Evolutionary conservation across 2,113 vertebrate genomes (phyloP).

Genomic region (Plotosus lineatus): DNA sequence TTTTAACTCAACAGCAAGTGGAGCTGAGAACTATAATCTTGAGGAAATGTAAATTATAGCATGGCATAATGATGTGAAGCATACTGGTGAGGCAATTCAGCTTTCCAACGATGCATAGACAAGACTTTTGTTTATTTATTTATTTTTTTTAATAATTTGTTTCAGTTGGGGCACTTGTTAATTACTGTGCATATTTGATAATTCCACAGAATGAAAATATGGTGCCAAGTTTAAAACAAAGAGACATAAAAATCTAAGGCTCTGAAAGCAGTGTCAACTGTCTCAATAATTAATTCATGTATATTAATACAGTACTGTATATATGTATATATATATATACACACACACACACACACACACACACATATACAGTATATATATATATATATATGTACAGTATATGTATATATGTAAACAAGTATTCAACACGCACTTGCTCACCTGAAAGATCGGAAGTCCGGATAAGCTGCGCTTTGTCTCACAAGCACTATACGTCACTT

Average conservation of each 20-base stretch:
- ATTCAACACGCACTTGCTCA: too few relatives aligned
- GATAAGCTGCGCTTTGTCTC: too few relatives aligned
- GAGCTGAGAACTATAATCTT: neutral
- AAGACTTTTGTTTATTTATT: neutral
- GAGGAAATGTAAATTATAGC: neutral
- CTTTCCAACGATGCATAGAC: neutral
- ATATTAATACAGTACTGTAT: too few relatives aligned
- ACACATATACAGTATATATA: too few relatives aligned
- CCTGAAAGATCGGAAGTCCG: too few relatives aligned
- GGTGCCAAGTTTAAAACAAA: neutral
- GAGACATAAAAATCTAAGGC: neutral
- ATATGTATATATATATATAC: too few relatives aligned
- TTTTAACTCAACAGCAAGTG: neutral
- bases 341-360: too few relatives aligned
- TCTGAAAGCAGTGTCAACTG: neutral
- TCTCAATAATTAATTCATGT: too few relatives aligned
- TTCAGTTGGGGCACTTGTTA: neutral
- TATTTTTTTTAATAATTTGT: neutral
- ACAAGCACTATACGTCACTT: too few relatives aligned
- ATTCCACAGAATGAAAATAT: neutral
- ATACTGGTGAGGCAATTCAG: neutral
- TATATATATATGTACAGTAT: too few relatives aligned
- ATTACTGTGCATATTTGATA: neutral
- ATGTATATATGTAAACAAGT: too few relatives aligned
- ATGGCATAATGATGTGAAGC: neutral